Conservation (phyloP, 2,888 invertebrate genomes). For the Drepana falcataria region DNA sequence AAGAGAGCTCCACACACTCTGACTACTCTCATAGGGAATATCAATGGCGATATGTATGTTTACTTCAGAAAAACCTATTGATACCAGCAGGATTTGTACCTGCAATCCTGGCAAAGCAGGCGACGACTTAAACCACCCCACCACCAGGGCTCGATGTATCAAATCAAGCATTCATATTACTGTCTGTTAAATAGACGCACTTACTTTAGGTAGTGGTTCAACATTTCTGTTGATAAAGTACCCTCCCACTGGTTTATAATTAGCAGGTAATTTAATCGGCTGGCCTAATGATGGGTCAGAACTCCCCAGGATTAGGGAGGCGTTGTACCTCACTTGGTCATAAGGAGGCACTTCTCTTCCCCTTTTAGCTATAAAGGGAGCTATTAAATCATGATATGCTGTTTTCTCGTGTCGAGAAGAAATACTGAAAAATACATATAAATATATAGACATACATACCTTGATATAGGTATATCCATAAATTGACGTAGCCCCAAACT, state of each 20-base stretch:
- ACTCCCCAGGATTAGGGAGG: constrained; percentile 29
- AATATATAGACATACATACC: constrained; percentile 1
- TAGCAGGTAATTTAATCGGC: constrained; percentile 22
- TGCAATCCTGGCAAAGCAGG: too few relatives aligned
- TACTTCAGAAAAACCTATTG: too few relatives aligned
- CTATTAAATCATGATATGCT: constrained; percentile 4
- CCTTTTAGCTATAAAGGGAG: constrained; percentile 10
- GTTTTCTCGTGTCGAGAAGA: constrained; percentile 10
- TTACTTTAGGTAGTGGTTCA: constrained; percentile 30
- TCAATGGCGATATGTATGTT: too few relatives aligned
- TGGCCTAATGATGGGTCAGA: constrained; percentile 24
- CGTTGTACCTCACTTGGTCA: constrained; percentile 23
- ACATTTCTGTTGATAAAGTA: constrained; percentile 28
- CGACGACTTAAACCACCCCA: too few relatives aligned
- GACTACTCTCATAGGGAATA: too few relatives aligned
- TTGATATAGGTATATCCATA: background rate
- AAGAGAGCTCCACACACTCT: too few relatives aligned
- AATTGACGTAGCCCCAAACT: too few relatives aligned
- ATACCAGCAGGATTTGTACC: too few relatives aligned
- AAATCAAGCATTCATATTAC: too few relatives aligned
- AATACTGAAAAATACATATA: constrained; percentile 10
- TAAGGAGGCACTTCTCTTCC: constrained; percentile 18
- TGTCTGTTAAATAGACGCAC: background rate
- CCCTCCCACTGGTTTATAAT: constrained; percentile 25
- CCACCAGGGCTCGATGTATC: too few relatives aligned